A percentile compares a stretch with the other conserved stretches of the same genome.
Evolutionary conservation across 2,797 vertebrate species (phyloP).

Genomic region (Argyrosomus regius): DNA sequence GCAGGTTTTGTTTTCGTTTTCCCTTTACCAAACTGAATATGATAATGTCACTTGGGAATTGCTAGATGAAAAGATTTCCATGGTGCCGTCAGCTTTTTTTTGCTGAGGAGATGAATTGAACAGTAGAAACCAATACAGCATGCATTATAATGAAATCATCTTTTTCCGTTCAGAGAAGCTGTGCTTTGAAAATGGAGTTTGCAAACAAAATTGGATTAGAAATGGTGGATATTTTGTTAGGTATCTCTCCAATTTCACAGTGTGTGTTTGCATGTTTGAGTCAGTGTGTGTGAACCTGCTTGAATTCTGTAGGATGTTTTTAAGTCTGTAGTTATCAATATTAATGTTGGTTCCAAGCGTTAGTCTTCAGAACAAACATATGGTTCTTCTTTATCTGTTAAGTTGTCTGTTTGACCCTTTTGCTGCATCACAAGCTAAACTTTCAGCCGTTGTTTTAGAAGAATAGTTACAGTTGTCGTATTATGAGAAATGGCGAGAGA

Average conservation of each 20-base stretch:
- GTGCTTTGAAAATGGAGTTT: slow-evolving; percentile 74
- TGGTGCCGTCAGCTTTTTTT: slow-evolving; percentile 70
- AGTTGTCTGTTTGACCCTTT: slow-evolving; percentile 34
- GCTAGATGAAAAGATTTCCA: slow-evolving; percentile 81
- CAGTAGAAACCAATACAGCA: slow-evolving; percentile 71
- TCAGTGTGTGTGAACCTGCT: slow-evolving; percentile 15
- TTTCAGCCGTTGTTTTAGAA: slow-evolving; percentile 15
- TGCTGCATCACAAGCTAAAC: slow-evolving; percentile 22
- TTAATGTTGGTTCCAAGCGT: slow-evolving; percentile 51
- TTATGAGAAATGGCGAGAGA: neutral
- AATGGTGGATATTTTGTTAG: slow-evolving; percentile 75
- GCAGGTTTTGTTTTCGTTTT: slow-evolving; percentile 81
- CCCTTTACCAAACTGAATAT: slow-evolving; percentile 76
- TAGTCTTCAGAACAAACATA: slow-evolving; percentile 46
- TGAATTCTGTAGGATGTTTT: slow-evolving; percentile 24
- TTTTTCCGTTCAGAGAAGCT: slow-evolving; percentile 57
- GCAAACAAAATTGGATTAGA: slow-evolving; percentile 78
- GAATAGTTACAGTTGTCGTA: slow-evolving; percentile 20
- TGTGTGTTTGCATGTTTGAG: slow-evolving; percentile 22
- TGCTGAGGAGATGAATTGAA: slow-evolving; percentile 73
- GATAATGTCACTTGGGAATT: slow-evolving; percentile 79
- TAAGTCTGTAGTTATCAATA: slow-evolving; percentile 39
- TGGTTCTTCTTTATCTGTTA: slow-evolving; percentile 19
- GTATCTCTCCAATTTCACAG: slow-evolving; percentile 65
- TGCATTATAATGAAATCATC: slow-evolving; percentile 79